Percentiles rank a stretch among this genome's conserved stretches.
phyloP scores from a whole-genome alignment of 2,797 vertebrate genomes.

The Anas bernieri region DNA sequence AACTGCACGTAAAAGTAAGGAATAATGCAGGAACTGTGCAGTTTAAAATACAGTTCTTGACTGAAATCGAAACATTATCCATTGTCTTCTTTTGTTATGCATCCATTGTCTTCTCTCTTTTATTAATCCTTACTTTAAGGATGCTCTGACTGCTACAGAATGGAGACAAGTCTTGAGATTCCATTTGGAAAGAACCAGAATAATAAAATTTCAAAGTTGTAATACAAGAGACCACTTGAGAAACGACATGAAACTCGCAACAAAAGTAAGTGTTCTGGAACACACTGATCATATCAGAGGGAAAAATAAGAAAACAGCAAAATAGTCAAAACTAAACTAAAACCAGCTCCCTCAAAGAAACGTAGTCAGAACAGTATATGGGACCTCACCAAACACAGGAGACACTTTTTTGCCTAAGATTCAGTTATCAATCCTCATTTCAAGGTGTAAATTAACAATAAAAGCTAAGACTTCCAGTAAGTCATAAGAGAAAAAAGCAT shows the following conservation, averaged over 20 bases:
- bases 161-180: neutral
- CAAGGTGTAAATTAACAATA: neutral
- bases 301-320: accelerated
- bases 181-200: neutral
- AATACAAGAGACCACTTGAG: neutral
- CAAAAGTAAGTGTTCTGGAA: neutral
- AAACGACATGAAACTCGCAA: neutral
- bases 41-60: neutral
- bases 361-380: neutral
- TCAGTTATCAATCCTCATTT: neutral
- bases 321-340: neutral
- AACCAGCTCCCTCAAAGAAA: neutral
- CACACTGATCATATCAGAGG: accelerated
- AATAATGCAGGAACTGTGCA: neutral
- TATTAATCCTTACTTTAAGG: neutral
- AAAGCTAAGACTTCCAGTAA: neutral
- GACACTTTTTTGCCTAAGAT: neutral
- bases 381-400: neutral
- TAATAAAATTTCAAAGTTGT: neutral
- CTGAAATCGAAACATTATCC: neutral
- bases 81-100: neutral
- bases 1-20: neutral
- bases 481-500: too few relatives aligned
- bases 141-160: constrained; percentile 5
- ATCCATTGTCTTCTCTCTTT: neutral